Evolutionary conservation across 2,113 vertebrate species (phyloP).

Genomic region (Pomatostomus ruficeps): DNA sequence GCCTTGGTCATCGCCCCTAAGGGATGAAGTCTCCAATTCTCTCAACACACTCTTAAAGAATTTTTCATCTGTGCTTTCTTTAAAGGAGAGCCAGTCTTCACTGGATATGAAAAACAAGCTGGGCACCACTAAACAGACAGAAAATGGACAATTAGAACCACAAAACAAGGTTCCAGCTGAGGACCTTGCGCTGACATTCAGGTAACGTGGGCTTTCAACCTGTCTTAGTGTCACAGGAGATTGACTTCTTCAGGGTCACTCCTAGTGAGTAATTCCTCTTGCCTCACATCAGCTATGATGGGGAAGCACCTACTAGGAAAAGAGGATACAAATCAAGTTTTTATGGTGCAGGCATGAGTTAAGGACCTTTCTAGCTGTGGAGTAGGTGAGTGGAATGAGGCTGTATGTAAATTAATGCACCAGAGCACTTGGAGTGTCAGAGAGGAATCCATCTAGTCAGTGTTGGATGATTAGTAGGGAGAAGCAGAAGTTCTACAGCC

Average conservation of each 20-base stretch:
- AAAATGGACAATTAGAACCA: slow-evolving; percentile 90
- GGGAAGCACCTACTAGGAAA: background rate
- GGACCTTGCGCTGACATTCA: slow-evolving; percentile 85
- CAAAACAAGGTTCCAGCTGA: slow-evolving; percentile 84
- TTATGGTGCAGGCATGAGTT: background rate
- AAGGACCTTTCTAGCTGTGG: background rate
- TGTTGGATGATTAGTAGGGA: background rate
- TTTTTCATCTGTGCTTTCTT: background rate
- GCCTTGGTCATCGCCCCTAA: background rate
- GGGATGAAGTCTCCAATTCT: background rate
- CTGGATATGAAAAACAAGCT: slow-evolving; percentile 90
- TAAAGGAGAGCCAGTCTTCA: slow-evolving; percentile 87
- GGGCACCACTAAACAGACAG: slow-evolving; percentile 78
- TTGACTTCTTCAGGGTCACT: background rate
- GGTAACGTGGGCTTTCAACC: slow-evolving; percentile 65
- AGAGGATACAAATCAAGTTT: background rate
- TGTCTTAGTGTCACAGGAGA: background rate
- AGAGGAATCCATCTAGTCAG: background rate
- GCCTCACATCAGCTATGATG: background rate
- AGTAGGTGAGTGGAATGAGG: background rate
- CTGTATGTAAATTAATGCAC: background rate
- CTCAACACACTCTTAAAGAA: background rate
- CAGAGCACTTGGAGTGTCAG: background rate
- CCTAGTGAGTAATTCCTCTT: background rate
- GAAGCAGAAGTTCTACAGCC: background rate